Base-by-base conservation (phyloP, 2,888 invertebrate genomes). In the Embidobia sp. region DNA sequence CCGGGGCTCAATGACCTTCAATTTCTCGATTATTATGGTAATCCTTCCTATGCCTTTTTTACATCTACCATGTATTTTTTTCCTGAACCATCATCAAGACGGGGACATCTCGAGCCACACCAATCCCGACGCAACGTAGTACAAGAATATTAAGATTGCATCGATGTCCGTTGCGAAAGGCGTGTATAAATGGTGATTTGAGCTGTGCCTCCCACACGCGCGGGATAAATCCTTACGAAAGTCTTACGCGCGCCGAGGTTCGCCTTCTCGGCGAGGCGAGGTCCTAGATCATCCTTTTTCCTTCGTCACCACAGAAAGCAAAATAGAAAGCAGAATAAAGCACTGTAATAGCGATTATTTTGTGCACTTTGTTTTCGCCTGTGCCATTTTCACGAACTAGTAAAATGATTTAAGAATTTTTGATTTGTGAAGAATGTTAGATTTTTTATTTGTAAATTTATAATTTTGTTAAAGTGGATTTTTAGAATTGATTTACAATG, bases 131-230 rank as follows among this genome's bases (percentile, higher is more conserved):
- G 13, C 75, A 69, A 76, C 75, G 69, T 69, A 67, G 75, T 75
- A 63, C 74, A 74, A 69, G 69, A 75, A 75, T 75, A 75, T 75
- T 75, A 75, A 75, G 75, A 75, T 75, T 75, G 75, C 73, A 73
- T 63, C 69, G 77, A 77, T 74, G 69, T 67, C 40, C 64, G 74
- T 78, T 78, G 69, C 74, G 74, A 74, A 74, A 78, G 74, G 70
- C 77, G 77, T 77, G 72, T 77, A 72, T 72, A 75, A 76, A 78
- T 69, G 69, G 78, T 75, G 70, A 78, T 74, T 78, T 74, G 61
- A 74, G 64, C 64, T 44, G 55, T 59, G 61, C 78, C 78, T 73
- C 78, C 78, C 70, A 78, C 78, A 74, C 73, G 46, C 59, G 29
- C 51, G 61, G 64, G 70, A 78, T 78, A 74, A 69, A 73, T 64